A percentile compares a stretch with the other conserved stretches of the same genome.
phyloP scores from a whole-genome alignment of 2,113 vertebrate genomes.

The Zosterops japonicus region DNA sequence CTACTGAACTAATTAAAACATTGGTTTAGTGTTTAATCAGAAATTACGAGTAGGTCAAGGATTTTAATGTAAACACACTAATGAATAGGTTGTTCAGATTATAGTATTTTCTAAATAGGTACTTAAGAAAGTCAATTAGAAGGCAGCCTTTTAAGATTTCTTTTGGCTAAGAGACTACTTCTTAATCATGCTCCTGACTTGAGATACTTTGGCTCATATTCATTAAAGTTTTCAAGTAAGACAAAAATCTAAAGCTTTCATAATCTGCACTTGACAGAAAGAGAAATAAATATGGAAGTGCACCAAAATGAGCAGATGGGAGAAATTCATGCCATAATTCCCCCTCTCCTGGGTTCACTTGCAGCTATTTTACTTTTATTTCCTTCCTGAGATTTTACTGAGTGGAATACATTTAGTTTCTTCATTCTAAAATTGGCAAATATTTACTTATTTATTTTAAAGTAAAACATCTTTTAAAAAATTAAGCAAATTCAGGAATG shows the following conservation, averaged over 20 bases:
- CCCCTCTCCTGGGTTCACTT: not conserved
- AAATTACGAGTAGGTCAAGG: not conserved
- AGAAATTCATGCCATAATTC: not conserved
- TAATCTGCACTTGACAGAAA: not conserved
- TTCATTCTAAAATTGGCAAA: not conserved
- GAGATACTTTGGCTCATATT: not conserved
- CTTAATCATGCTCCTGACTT: not conserved
- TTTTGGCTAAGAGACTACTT: not conserved
- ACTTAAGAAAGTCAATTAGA: not conserved
- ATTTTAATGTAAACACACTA: not conserved
- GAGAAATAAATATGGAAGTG: not conserved
- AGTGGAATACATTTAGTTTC: not conserved
- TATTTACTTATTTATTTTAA: not conserved
- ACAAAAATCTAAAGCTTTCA: not conserved
- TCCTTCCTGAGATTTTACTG: not conserved
- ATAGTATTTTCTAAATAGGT: not conserved
- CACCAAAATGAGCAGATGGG: not conserved
- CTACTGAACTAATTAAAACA: not conserved
- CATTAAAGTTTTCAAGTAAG: not conserved
- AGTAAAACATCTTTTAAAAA: not conserved
- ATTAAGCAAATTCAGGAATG: not conserved
- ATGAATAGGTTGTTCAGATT: not conserved
- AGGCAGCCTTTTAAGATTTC: not conserved
- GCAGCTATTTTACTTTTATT: not conserved
- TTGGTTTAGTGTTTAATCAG: not conserved